Evolutionary conservation across 2,113 vertebrate genomes (phyloP).

Genomic region (Lepus timidus): DNA sequence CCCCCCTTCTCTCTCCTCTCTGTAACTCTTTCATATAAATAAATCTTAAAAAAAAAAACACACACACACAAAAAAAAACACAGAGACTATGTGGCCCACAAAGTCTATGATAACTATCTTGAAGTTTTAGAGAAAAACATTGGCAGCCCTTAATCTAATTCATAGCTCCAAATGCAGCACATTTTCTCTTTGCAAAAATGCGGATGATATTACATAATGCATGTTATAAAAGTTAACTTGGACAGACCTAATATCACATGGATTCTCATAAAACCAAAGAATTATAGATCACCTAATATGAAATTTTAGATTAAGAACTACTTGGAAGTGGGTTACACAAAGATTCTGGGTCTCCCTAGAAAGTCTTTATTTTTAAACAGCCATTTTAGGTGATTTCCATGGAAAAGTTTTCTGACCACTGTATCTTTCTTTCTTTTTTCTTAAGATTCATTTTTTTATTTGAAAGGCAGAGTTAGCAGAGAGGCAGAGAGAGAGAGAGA

Average conservation of each 20-base stretch:
- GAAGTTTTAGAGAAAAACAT: neutral
- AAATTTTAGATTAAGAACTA: neutral
- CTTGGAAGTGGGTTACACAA: neutral
- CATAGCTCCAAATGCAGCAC: neutral
- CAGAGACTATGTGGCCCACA: neutral
- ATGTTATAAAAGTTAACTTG: neutral
- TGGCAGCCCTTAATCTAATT: neutral
- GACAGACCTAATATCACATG: neutral
- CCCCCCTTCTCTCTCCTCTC: too few relatives aligned
- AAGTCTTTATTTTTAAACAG: neutral
- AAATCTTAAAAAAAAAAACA: too few relatives aligned
- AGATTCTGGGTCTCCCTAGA: neutral
- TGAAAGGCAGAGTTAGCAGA: too few relatives aligned
- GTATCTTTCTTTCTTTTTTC: too few relatives aligned
- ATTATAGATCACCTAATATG: conserved; percentile 35
- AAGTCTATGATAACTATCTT: neutral
- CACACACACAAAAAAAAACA: too few relatives aligned
- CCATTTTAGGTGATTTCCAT: neutral
- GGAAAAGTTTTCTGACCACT: neutral
- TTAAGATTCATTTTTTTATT: too few relatives aligned
- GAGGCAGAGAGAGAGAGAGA: too few relatives aligned
- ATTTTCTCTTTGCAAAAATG: conserved; percentile 17
- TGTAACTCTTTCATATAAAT: too few relatives aligned
- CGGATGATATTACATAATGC: conserved; percentile 1
- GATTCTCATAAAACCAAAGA: neutral